A percentile compares a stretch with the other conserved stretches of the same genome.
Evolutionary conservation across 2,113 vertebrate species (phyloP).

Genomic region (Pygoscelis antarcticus): DNA sequence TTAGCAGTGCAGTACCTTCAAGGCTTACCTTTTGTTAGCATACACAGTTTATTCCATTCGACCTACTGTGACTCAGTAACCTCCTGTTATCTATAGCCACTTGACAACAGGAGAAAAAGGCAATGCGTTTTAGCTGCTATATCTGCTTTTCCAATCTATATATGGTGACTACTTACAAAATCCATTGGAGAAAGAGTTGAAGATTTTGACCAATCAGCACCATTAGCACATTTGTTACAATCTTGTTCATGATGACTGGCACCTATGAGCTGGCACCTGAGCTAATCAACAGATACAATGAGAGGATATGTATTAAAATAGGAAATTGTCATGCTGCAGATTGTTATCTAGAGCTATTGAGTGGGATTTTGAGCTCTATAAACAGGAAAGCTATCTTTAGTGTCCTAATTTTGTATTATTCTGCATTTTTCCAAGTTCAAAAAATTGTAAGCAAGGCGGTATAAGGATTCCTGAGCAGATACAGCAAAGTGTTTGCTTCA

Average conservation of each 20-base stretch:
- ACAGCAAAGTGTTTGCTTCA: background rate
- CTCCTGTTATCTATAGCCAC: background rate
- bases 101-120: background rate
- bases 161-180: background rate
- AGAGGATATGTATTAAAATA: background rate
- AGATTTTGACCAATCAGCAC: background rate
- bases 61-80: background rate
- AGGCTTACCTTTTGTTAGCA: background rate
- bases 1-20: background rate
- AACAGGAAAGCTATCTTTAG: background rate
- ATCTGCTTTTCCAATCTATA: background rate
- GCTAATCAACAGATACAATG: fast-evolving
- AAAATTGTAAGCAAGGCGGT: background rate
- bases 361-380: background rate
- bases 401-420: background rate
- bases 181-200: background rate
- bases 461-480: background rate
- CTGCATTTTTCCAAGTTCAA: background rate
- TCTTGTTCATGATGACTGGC: background rate
- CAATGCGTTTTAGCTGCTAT: background rate
- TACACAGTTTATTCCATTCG: background rate
- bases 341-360: background rate
- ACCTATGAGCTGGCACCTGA: background rate
- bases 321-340: background rate
- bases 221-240: background rate